Conservation (phyloP, 2,888 invertebrate genomes). For the Stenoptilia bipunctidactyla region DNA sequence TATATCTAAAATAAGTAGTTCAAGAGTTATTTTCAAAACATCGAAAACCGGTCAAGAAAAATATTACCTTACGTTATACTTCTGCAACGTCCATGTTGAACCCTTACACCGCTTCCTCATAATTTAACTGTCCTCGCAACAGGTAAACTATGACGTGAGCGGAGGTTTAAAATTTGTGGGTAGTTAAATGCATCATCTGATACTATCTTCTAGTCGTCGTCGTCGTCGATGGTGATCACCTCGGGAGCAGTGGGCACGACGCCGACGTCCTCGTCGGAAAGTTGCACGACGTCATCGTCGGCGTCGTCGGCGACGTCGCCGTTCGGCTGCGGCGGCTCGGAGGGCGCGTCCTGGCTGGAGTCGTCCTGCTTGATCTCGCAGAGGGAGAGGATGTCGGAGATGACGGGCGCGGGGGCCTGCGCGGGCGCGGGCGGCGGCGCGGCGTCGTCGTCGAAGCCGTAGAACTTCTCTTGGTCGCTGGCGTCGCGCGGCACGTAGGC, state of each 20-base stretch:
- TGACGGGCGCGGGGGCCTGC: constrained; percentile 41
- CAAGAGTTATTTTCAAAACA: no score
- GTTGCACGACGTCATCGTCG: constrained; percentile 9
- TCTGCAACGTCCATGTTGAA: no score
- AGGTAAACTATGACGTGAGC: no score
- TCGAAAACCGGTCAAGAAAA: no score
- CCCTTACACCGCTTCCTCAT: no score
- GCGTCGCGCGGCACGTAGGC: constrained; percentile 48
- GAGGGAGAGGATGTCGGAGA: constrained; percentile 53
- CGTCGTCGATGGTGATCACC: constrained; percentile 9
- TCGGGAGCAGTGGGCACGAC: background rate
- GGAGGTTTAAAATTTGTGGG: no score
- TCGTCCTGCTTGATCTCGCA: constrained; percentile 29
- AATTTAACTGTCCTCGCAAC: no score
- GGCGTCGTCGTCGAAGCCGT: constrained; percentile 42
- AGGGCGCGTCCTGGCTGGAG: background rate
- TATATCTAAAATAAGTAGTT: no score
- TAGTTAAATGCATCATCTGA: no score
- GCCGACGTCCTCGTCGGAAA: constrained; percentile 6
- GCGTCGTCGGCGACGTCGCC: constrained; percentile 1
- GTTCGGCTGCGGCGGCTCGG: background rate
- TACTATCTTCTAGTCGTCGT: background rate
- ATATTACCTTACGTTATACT: no score
- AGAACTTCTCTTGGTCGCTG: constrained; percentile 53
- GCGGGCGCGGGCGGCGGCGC: background rate